phyloP scores from a whole-genome alignment of 1,140 invertebrate species.

The Zeugodacus cucurbitae region DNA sequence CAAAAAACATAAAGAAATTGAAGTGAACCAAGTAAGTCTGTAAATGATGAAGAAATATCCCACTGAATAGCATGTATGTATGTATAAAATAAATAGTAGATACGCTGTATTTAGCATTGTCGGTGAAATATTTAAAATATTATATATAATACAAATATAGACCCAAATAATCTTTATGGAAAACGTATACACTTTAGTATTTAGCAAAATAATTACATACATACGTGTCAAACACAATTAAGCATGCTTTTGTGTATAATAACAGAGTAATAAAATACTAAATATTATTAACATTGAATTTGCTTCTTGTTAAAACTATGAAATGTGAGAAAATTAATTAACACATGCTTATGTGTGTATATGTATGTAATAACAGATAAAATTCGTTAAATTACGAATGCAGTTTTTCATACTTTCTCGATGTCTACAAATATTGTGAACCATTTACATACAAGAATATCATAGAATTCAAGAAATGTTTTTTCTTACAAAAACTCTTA shows the following conservation, averaged over 20 bases:
- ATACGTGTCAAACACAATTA: neutral
- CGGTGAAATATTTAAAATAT: neutral
- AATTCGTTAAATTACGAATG: neutral
- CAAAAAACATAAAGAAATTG: neutral
- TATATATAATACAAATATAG: neutral
- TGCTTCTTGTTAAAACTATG: neutral
- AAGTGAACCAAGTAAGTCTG: neutral
- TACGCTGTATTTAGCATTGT: neutral
- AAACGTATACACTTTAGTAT: neutral
- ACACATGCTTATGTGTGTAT: neutral
- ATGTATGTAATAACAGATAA: neutral
- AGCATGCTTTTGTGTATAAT: neutral
- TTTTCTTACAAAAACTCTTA: neutral
- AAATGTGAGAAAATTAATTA: neutral
- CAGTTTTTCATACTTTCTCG: neutral
- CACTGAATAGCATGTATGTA: constrained; percentile 13
- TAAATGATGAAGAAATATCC: constrained; percentile 15
- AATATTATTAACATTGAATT: neutral
- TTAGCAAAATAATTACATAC: neutral
- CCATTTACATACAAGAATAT: neutral
- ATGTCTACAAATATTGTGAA: neutral
- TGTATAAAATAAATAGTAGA: neutral
- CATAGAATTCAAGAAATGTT: neutral
- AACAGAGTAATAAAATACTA: neutral
- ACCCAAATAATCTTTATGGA: neutral